Percentiles rank a stretch among this genome's conserved stretches.
phyloP scores from a whole-genome alignment of 2,113 vertebrate genomes.

The Chionomys nivalis region DNA sequence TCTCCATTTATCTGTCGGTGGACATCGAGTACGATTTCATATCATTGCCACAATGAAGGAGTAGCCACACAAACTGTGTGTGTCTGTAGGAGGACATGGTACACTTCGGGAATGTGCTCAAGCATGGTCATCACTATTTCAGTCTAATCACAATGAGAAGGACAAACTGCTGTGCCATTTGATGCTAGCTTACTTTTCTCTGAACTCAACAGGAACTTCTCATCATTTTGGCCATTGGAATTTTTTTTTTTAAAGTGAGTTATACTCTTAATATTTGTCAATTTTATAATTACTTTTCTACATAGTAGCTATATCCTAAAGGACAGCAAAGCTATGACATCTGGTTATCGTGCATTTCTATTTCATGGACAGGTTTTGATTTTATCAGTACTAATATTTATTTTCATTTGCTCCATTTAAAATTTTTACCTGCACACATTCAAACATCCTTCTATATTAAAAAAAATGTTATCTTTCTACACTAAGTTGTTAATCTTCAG shows the following conservation, averaged over 20 bases:
- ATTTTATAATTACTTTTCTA: background rate
- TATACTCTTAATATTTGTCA: background rate
- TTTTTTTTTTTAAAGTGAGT: background rate
- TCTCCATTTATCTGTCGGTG: background rate
- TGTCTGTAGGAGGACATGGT: background rate
- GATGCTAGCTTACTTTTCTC: background rate
- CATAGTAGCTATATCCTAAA: background rate
- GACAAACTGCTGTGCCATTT: background rate
- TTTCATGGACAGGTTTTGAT: background rate
- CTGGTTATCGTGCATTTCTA: background rate
- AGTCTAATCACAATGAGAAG: background rate
- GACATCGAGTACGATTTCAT: background rate
- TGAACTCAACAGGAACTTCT: background rate
- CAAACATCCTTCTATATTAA: background rate
- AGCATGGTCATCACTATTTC: no score
- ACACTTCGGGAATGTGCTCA: background rate
- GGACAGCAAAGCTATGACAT: background rate
- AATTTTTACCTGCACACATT: background rate
- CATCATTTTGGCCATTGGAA: background rate
- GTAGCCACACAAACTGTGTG: background rate
- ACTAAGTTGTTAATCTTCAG: slow-evolving; percentile 7
- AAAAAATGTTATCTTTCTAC: slow-evolving; percentile 8
- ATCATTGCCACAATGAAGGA: background rate
- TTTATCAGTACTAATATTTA: slow-evolving; percentile 19
- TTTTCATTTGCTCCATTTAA: background rate